These are phyloP conservation scores for Plotosus lineatus DNA, from an alignment of 2,113 vertebrate species.

Conservation along the genomic window DNA sequence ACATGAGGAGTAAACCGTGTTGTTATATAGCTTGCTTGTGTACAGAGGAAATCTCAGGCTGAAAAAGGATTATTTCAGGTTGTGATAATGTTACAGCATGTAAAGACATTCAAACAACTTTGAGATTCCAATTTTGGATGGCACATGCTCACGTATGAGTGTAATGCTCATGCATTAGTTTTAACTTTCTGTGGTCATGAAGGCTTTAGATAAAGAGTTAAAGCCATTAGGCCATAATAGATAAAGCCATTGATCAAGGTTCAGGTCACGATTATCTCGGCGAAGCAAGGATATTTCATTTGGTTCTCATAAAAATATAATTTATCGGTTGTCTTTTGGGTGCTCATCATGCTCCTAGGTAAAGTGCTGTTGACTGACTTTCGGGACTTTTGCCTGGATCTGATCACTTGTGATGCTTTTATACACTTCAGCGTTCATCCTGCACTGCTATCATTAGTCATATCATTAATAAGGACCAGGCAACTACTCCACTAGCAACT, in stretches of 20 bases:
- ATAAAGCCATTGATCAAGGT: background rate
- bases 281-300: conserved; percentile 2
- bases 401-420: conserved; percentile 9
- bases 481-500: conserved; percentile 1
- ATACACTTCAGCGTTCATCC: conserved; percentile 11
- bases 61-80: background rate
- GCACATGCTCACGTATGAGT: background rate
- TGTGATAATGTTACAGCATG: background rate
- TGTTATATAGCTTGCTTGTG: background rate
- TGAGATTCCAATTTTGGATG: background rate
- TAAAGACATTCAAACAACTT: background rate
- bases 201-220: background rate
- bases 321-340: background rate
- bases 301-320: background rate
- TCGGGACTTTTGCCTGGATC: conserved; percentile 5
- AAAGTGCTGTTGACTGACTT: conserved; percentile 5
- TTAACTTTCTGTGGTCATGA: background rate
- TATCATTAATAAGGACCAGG: conserved; percentile 18
- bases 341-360: background rate
- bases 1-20: background rate
- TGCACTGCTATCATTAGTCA: conserved; percentile 3
- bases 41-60: background rate
- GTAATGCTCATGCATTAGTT: background rate
- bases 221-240: too few relatives aligned
- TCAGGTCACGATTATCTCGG: background rate